Conservation (phyloP, 2,888 invertebrate genomes). For the Eurois occulta region DNA sequence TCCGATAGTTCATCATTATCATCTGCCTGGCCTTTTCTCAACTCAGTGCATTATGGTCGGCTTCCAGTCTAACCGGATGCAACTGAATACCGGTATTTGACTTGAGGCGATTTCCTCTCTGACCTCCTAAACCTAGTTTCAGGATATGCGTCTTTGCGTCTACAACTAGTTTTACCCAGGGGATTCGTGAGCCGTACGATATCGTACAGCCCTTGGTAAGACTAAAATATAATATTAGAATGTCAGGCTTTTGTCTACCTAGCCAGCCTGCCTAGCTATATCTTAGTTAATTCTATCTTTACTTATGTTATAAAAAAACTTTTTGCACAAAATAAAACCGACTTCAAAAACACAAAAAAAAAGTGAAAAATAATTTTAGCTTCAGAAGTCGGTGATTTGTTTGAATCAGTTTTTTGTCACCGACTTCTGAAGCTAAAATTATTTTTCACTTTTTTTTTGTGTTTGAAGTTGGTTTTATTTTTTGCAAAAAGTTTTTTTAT, state of each 20-base stretch:
- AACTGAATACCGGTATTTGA: not conserved
- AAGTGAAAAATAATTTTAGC: no score
- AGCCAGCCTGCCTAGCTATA: not conserved
- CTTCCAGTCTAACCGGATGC: not conserved
- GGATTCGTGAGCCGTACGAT: not conserved
- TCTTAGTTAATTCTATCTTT: not conserved
- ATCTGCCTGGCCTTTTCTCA: not conserved
- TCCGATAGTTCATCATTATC: not conserved
- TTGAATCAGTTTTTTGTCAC: no score
- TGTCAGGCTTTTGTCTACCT: not conserved
- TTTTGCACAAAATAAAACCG: no score
- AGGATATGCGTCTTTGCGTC: not conserved
- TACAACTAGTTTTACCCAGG: not conserved
- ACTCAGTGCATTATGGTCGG: not conserved
- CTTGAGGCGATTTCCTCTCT: not conserved
- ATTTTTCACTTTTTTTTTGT: no score
- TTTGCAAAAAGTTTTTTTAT: no score
- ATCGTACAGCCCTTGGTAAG: not conserved
- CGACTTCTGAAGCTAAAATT: no score
- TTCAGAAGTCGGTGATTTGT: no score
- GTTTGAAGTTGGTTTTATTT: no score
- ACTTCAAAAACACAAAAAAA: no score
- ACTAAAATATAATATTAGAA: not conserved
- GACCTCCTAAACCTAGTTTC: not conserved
- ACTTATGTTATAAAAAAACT: not conserved